A percentile compares a stretch with the other conserved stretches of the same genome.
phyloP scores from a whole-genome alignment of 2,113 vertebrate species.

The Clarias magur region DNA sequence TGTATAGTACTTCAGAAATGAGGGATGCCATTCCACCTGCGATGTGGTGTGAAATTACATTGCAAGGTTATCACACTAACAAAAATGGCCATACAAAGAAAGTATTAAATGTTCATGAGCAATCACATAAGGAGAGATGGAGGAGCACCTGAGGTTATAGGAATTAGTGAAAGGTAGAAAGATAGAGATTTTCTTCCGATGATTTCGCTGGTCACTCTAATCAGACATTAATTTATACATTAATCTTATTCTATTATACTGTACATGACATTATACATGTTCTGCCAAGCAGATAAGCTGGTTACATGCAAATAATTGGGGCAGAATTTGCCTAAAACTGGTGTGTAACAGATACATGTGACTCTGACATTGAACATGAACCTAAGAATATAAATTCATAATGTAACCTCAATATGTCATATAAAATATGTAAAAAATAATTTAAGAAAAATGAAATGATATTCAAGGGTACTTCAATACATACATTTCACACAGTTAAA shows the following conservation, averaged over 20 bases:
- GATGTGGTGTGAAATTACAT: conserved; percentile 21
- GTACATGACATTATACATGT: neutral
- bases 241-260: neutral
- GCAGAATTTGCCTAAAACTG: neutral
- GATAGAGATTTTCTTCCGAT: neutral
- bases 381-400: neutral
- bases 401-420: neutral
- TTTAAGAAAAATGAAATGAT: neutral
- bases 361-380: neutral
- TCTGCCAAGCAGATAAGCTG: neutral
- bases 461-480: neutral
- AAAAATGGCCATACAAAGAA: conserved; percentile 28
- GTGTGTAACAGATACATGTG: neutral
- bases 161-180: conserved; percentile 32
- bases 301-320: neutral
- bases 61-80: conserved; percentile 16
- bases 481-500: neutral
- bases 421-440: neutral
- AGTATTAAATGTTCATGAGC: conserved; percentile 64
- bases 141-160: conserved; percentile 7
- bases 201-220: neutral
- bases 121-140: conserved; percentile 32
- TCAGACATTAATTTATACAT: neutral
- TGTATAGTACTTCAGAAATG: neutral
- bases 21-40: neutral